Evolutionary conservation across 2,888 invertebrate species (phyloP).

Genomic region (Drosophila neutralis): DNA sequence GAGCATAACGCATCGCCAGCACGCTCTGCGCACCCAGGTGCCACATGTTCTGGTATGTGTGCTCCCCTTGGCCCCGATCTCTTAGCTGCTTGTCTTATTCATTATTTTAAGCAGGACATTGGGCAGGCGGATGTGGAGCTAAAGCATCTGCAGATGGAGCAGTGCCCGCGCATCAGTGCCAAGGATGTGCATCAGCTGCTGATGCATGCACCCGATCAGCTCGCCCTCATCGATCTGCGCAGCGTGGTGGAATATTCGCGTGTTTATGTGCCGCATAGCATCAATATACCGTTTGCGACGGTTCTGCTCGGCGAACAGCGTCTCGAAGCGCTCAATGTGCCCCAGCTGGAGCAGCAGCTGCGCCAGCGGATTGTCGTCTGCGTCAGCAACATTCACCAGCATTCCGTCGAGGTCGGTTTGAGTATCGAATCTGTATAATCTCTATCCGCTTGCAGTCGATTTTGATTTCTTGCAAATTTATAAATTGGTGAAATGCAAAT

Average conservation of each 20-base stretch:
- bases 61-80: neutral
- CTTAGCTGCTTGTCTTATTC: neutral
- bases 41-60: conserved; percentile 80
- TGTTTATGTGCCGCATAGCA: conserved; percentile 91
- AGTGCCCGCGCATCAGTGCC: conserved; percentile 93
- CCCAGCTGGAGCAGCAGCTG: conserved; percentile 86
- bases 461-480: neutral
- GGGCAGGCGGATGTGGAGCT: conserved; percentile 87
- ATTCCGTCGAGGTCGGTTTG: conserved; percentile 88
- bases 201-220: conserved; percentile 86
- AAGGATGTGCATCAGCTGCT: conserved; percentile 92
- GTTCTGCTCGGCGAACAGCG: conserved; percentile 90
- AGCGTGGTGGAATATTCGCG: conserved; percentile 87
- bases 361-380: conserved; percentile 90
- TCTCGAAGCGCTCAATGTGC: conserved; percentile 89
- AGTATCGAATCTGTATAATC: neutral
- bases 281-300: conserved; percentile 95
- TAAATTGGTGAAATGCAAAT: neutral
- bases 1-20: conserved; percentile 93
- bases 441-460: neutral
- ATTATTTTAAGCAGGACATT: conserved; percentile 86
- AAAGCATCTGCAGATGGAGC: conserved; percentile 89
- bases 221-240: conserved; percentile 90
- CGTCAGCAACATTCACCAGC: conserved; percentile 91
- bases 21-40: conserved; percentile 87